These are phyloP conservation scores for Tichodroma muraria DNA, from an alignment of 2,113 vertebrate genomes.

Conservation along the genomic window DNA sequence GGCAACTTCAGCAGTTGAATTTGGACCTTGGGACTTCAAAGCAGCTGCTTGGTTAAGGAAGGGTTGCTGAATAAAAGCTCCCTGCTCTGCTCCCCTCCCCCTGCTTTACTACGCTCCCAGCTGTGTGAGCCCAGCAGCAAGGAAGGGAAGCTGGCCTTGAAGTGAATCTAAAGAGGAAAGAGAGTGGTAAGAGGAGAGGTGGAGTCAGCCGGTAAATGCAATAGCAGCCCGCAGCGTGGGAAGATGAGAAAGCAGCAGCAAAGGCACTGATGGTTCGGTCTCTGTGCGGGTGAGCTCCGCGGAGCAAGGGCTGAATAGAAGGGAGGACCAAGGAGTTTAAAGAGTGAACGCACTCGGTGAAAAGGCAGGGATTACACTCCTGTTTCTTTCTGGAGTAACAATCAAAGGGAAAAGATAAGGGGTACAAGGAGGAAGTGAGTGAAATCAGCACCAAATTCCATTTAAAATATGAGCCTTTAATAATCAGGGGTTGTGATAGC, in stretches of 20 bases:
- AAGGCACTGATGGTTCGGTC: slow-evolving; percentile 10
- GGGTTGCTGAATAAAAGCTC: slow-evolving; percentile 39
- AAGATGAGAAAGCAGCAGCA: slow-evolving; percentile 55
- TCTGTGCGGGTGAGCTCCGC: slow-evolving; percentile 22
- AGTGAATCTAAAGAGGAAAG: slow-evolving; percentile 52
- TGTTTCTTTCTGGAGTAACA: not conserved
- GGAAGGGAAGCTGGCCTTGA: slow-evolving; percentile 43
- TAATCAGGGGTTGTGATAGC: not conserved
- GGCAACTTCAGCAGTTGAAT: slow-evolving; percentile 11
- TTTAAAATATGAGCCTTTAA: not conserved
- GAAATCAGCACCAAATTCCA: not conserved
- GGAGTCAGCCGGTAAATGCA: not conserved
- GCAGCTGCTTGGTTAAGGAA: slow-evolving; percentile 43
- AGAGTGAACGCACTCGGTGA: not conserved
- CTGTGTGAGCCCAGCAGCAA: slow-evolving; percentile 47
- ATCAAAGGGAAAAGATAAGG: not conserved
- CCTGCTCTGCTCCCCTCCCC: slow-evolving; percentile 28
- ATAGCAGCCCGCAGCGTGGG: slow-evolving; percentile 30
- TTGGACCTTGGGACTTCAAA: slow-evolving; percentile 52
- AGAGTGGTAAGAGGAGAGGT: slow-evolving; percentile 40
- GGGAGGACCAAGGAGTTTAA: slow-evolving; percentile 39
- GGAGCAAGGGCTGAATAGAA: not conserved
- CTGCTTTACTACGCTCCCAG: not conserved
- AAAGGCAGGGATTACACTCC: not conserved
- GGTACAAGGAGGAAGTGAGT: not conserved